These are phyloP conservation scores for Pangasius mekongensis DNA, from an alignment of 2,797 vertebrate species.

Conservation along the genomic window DNA sequence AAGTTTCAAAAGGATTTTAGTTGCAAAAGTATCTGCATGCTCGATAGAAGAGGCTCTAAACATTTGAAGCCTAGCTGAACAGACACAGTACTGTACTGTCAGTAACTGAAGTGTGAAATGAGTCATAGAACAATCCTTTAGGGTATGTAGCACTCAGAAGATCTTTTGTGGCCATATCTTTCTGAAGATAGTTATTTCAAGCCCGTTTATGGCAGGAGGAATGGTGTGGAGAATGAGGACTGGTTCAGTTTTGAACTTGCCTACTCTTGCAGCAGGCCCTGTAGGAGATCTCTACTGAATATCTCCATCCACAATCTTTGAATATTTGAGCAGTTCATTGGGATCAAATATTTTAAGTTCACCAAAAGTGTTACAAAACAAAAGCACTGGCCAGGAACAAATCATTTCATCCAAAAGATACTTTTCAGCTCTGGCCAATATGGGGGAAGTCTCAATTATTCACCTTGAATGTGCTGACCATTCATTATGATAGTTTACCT, in stretches of 20 bases:
- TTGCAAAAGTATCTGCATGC: background rate
- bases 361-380: background rate
- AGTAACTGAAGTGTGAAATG: slow-evolving; percentile 18
- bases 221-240: background rate
- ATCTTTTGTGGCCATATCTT: background rate
- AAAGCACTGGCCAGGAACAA: background rate
- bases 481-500: background rate
- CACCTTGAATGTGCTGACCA: background rate
- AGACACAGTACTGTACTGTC: background rate
- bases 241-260: background rate
- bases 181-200: background rate
- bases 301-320: background rate
- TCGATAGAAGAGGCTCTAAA: background rate
- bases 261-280: background rate
- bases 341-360: background rate
- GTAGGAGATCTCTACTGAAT: background rate
- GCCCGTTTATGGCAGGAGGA: background rate
- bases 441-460: slow-evolving; percentile 4
- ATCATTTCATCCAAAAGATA: background rate
- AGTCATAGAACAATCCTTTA: slow-evolving; percentile 8
- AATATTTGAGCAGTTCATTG: background rate
- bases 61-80: background rate
- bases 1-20: background rate
- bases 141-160: background rate
- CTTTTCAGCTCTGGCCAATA: background rate